phyloP scores from a whole-genome alignment of 1,140 invertebrate genomes.

The Drosophila subobscura region DNA sequence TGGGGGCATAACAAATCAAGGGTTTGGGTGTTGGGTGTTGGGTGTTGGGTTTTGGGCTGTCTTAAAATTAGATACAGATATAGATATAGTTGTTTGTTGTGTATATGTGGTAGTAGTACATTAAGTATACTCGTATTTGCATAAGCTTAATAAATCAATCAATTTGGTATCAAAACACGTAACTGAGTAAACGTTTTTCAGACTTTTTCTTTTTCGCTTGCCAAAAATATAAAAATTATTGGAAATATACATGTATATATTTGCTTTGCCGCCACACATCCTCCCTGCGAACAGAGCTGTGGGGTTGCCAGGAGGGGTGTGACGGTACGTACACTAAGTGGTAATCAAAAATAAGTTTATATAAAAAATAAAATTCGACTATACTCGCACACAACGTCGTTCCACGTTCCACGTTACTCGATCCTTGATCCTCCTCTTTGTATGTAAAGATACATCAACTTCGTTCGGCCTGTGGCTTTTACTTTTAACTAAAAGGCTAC shows the following conservation, averaged over 20 bases:
- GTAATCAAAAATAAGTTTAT: conserved; percentile 44
- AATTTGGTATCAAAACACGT: conserved; percentile 72
- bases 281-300: not conserved
- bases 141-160: conserved; percentile 47
- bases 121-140: conserved; percentile 31
- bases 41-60: not conserved
- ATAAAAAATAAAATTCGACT: conserved; percentile 58
- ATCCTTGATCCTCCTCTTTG: not conserved
- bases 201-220: conserved; percentile 40
- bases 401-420: not conserved
- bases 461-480: not conserved
- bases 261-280: conserved; percentile 8
- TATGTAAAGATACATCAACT: conserved; percentile 21
- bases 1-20: conserved; percentile 37
- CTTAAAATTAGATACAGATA: conserved; percentile 32
- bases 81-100: conserved; percentile 8
- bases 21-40: conserved; percentile 6
- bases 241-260: conserved; percentile 16
- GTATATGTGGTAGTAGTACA: not conserved
- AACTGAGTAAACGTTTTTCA: conserved; percentile 42
- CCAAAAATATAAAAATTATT: conserved; percentile 37
- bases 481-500: conserved; percentile 40
- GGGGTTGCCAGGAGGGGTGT: conserved; percentile 4
- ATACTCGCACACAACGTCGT: conserved; percentile 24
- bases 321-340: conserved; percentile 23